A percentile compares a stretch with the other conserved stretches of the same genome.
Evolutionary conservation across 2,888 invertebrate genomes (phyloP).

Genomic region (Rhaphigaster nebulosa): DNA sequence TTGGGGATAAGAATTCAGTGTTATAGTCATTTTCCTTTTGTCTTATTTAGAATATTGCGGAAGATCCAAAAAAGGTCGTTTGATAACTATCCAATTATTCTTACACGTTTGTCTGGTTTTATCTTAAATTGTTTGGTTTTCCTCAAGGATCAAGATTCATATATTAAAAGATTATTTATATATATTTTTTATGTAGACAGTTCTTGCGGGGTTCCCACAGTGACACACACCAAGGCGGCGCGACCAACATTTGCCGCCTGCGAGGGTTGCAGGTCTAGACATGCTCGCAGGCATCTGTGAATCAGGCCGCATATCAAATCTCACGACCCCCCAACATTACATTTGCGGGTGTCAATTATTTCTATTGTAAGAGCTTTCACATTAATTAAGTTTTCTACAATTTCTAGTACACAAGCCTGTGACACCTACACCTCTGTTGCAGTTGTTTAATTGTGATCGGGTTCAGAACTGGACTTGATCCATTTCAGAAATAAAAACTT

Average conservation of each 20-base stretch:
- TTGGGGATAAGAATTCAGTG: no score
- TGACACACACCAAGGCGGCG: neutral
- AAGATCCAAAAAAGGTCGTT: no score
- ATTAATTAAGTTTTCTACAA: conserved; percentile 26
- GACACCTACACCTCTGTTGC: neutral
- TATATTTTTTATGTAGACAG: neutral
- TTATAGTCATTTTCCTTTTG: no score
- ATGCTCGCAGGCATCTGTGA: conserved; percentile 33
- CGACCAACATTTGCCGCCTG: neutral
- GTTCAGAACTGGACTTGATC: neutral
- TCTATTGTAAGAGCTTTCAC: conserved; percentile 36
- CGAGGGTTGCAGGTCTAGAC: conserved; percentile 19
- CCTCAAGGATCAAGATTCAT: neutral
- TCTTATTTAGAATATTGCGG: no score
- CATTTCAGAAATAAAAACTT: neutral
- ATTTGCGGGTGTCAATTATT: conserved; percentile 19
- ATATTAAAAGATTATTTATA: neutral
- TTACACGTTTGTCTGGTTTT: neutral
- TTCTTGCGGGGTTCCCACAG: neutral
- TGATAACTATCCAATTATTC: neutral
- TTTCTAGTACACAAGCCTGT: neutral
- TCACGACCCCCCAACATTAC: conserved; percentile 14
- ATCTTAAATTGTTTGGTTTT: neutral
- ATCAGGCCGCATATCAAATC: conserved; percentile 44
- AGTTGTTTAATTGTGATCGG: neutral